Evolutionary conservation across 2,113 vertebrate species (phyloP), one percentile per base, ranked within the genome.

Genomic region (Hemiprocne comata): DNA sequence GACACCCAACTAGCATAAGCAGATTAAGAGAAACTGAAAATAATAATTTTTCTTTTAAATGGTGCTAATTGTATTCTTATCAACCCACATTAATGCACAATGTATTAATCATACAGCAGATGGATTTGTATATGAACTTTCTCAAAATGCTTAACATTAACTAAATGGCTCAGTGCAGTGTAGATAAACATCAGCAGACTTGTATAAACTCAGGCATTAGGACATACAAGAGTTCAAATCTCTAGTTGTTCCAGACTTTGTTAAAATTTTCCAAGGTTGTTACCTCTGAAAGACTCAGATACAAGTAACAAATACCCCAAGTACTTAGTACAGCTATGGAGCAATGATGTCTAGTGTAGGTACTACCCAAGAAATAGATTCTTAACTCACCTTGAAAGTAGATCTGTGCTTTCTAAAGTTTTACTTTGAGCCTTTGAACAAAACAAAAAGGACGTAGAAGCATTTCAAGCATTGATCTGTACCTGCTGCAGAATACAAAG

Each of bases 301-400:
- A 74, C 15, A 42, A 82, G 9, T 33, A 62, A 71, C 8, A 83
- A 93, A 67, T 17, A 54, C 9, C n/a, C 12, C 51, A 67, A 36
- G 51, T 40, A 55, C n/a, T 93, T 36, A 85, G 15, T 12, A 17
- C 28, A 36, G 42, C 4, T 74, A 28, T 54, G 31, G 19, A 17
- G 15, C 51, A 58, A 36, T 0, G 4, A 23, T 6, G 23, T 26
- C 5, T 1, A 40, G 7, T 7, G 9, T 10, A 50, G 18, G 24
- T 29, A 34, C 28, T 50, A 19, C 21, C 28, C 34, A 74, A 71
- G 48, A 81, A 66, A 57, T 0, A 75, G 28, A 42, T 13, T 51
- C 46, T 85, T 66, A 8, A 54, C 29, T 16, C 24, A 40, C 33
- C 25, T 42, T 76, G n/a, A 28, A 85, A 82, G 57, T 0, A 74